phyloP scores from a whole-genome alignment of 2,888 invertebrate species.

The Papilio elwesi region DNA sequence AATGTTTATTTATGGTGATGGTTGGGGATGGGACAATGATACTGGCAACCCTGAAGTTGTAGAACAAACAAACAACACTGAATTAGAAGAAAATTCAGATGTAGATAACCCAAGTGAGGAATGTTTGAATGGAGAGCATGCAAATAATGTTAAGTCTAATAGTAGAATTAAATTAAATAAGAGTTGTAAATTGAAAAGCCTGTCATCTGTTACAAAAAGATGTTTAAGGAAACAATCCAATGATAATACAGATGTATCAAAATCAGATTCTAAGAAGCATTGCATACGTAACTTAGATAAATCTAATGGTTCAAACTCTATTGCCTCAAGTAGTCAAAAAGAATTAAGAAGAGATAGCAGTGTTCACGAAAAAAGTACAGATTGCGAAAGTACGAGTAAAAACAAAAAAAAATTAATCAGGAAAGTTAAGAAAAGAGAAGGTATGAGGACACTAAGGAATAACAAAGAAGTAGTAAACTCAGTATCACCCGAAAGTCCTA shows the following conservation, averaged over 20 bases:
- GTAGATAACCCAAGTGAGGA: constrained; percentile 69
- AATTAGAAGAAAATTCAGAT: constrained; percentile 56
- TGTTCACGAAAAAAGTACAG: constrained; percentile 67
- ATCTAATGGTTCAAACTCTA: constrained; percentile 65
- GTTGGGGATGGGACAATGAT: constrained; percentile 88
- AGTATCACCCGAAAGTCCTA: constrained; percentile 63
- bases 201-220: constrained; percentile 65
- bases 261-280: constrained; percentile 74
- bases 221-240: constrained; percentile 73
- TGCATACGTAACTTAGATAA: constrained; percentile 70
- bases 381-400: constrained; percentile 65
- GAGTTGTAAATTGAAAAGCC: constrained; percentile 63
- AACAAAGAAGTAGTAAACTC: constrained; percentile 64
- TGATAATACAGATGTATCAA: constrained; percentile 66
- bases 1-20: constrained; percentile 88
- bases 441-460: constrained; percentile 59
- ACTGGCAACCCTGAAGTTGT: constrained; percentile 87
- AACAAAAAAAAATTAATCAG: constrained; percentile 68
- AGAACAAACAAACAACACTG: constrained; percentile 59
- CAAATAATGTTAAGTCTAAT: constrained; percentile 59
- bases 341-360: constrained; percentile 61
- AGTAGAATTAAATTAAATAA: constrained; percentile 65
- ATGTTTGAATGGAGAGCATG: constrained; percentile 71
- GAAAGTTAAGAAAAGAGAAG: constrained; percentile 71
- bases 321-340: constrained; percentile 56